These are phyloP conservation scores for Paratrypauchen microcephalus DNA, from an alignment of 2,797 vertebrate species.

Conservation along the genomic window DNA sequence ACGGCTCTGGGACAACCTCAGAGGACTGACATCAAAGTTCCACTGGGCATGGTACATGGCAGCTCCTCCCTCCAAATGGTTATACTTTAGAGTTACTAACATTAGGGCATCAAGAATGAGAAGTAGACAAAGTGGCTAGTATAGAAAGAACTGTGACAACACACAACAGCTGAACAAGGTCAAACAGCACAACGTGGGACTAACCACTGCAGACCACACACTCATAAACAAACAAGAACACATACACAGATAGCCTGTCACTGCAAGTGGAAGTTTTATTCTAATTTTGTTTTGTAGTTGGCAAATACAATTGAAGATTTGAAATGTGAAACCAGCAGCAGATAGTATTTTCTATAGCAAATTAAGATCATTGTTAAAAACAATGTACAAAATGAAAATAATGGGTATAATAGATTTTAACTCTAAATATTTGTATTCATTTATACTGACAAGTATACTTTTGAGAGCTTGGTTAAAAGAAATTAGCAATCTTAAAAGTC, in stretches of 20 bases:
- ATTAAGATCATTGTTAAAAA: too few relatives aligned
- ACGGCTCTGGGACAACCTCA: constrained; percentile 21
- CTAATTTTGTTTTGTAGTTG: background rate
- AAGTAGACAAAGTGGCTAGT: constrained; percentile 24
- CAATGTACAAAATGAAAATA: background rate
- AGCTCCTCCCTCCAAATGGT: constrained; percentile 18
- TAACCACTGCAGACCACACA: background rate
- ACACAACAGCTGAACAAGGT: constrained; percentile 72
- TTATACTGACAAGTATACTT: too few relatives aligned
- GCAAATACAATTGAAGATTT: background rate
- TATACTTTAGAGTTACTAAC: constrained; percentile 34
- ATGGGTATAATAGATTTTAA: background rate
- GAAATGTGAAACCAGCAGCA: background rate
- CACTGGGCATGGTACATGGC: constrained; percentile 9
- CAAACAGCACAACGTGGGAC: constrained; percentile 39
- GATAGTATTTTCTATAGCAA: background rate
- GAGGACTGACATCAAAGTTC: constrained; percentile 54
- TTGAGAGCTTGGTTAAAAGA: too few relatives aligned
- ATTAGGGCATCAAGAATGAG: constrained; percentile 44
- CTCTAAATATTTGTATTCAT: too few relatives aligned
- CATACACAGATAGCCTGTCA: constrained; percentile 12
- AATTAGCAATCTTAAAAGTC: too few relatives aligned
- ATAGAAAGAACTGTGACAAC: constrained; percentile 48
- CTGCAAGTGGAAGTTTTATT: background rate
- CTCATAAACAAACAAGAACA: constrained; percentile 18